Conservation (phyloP, 2,113 vertebrate species). For the Numenius arquata region DNA sequence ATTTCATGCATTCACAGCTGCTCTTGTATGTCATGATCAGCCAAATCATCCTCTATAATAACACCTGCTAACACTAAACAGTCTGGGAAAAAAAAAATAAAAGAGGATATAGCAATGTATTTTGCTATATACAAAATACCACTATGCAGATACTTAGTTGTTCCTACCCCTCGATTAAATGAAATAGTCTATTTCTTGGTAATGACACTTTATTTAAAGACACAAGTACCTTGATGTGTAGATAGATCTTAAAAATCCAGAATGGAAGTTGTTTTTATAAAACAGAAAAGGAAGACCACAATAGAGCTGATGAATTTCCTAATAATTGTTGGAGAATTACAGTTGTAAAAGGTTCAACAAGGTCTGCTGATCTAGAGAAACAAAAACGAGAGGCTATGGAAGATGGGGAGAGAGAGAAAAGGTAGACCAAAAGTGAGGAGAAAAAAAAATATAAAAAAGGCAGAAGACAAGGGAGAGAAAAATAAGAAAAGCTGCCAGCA, state of each 20-base stretch:
- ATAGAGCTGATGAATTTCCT: neutral
- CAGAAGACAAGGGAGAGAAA: neutral
- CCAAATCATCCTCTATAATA: neutral
- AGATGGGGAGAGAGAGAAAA: neutral
- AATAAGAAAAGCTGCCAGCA: neutral
- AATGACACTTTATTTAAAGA: neutral
- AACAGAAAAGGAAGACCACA: neutral
- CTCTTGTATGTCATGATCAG: slow-evolving; percentile 6
- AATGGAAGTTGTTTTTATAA: neutral
- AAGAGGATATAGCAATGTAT: neutral
- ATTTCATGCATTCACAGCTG: slow-evolving; percentile 17
- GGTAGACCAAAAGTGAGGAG: neutral
- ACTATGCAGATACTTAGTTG: neutral
- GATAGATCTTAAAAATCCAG: neutral
- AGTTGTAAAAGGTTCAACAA: neutral
- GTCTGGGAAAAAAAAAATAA: neutral
- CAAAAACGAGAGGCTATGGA: neutral
- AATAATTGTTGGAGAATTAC: neutral
- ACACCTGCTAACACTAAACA: neutral
- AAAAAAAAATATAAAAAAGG: neutral
- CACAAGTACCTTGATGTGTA: neutral
- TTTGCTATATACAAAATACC: neutral
- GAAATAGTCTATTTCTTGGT: neutral
- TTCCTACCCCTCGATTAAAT: neutral
- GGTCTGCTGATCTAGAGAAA: neutral